phyloP scores from a whole-genome alignment of 23 tunicate genomes.

The Trididemnum miniatum region DNA sequence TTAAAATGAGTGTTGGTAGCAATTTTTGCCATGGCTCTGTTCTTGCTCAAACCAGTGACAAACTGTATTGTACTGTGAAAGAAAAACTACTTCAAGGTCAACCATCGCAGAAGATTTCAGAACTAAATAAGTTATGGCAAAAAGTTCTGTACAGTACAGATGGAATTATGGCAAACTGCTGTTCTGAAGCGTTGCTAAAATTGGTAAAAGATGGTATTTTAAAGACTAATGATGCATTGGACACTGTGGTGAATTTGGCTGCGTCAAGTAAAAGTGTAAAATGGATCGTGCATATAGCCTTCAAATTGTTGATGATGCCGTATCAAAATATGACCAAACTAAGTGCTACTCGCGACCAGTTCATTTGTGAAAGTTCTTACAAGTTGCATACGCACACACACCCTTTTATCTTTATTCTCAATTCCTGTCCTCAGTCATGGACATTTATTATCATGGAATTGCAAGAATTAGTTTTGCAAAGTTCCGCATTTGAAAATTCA shows the following conservation, averaged over 20 bases:
- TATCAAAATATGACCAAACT: not conserved
- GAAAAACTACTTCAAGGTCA: slow-evolving; percentile 12
- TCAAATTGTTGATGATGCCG: slow-evolving; percentile 14
- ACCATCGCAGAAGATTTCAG: slow-evolving; percentile 1
- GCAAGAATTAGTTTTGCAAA: slow-evolving; percentile 2
- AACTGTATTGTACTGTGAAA: not conserved
- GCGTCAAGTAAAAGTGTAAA: not conserved
- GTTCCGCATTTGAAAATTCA: not conserved
- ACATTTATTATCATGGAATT: slow-evolving; percentile 14
- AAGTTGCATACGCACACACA: slow-evolving; percentile 46
- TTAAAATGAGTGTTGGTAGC: not conserved
- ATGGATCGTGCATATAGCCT: slow-evolving; percentile 21
- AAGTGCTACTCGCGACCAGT: not conserved
- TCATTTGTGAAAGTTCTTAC: slow-evolving; percentile 6
- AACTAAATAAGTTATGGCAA: slow-evolving; percentile 24
- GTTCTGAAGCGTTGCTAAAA: slow-evolving; percentile 17
- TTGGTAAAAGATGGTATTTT: not conserved
- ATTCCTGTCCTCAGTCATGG: slow-evolving; percentile 39
- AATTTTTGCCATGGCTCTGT: slow-evolving; percentile 18
- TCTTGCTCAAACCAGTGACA: slow-evolving; percentile 3
- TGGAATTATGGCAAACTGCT: slow-evolving; percentile 9
- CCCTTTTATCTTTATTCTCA: slow-evolving; percentile 68
- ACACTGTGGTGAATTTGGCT: slow-evolving; percentile 12
- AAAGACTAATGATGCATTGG: slow-evolving; percentile 2
- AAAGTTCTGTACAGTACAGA: not conserved